Percentiles rank a stretch among this genome's conserved stretches.
phyloP scores from a whole-genome alignment of 2,113 vertebrate genomes.

The Delphinus delphis region DNA sequence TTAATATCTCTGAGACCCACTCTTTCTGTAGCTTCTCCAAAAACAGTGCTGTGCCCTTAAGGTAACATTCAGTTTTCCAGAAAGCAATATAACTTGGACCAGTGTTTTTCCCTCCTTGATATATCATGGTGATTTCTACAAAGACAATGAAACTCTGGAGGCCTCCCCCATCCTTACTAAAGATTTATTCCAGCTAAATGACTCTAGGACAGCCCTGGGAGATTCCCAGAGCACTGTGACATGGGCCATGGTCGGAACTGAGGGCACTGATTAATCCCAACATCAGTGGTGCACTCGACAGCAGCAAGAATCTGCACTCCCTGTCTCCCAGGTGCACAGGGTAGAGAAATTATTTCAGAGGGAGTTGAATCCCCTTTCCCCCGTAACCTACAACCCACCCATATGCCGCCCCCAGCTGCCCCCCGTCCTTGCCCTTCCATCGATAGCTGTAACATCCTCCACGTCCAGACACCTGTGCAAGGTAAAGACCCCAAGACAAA shows the following conservation, averaged over 20 bases:
- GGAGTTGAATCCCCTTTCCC: neutral
- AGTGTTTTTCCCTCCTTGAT: neutral
- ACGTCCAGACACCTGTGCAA: no score
- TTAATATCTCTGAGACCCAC: rapidly evolving
- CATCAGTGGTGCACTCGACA: neutral
- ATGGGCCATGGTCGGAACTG: rapidly evolving
- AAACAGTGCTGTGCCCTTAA: rapidly evolving
- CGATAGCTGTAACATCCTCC: neutral
- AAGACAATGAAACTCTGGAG: neutral
- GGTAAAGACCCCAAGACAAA: neutral
- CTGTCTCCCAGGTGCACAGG: neutral
- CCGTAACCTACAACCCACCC: neutral
- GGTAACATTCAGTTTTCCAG: neutral
- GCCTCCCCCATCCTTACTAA: neutral
- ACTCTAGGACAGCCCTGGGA: neutral
- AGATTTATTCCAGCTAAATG: neutral
- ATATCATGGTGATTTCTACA: neutral
- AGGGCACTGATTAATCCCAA: rapidly evolving
- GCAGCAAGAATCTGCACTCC: no score
- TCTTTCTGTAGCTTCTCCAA: neutral
- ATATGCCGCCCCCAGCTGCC: neutral
- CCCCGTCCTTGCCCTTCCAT: neutral
- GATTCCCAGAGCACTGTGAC: neutral
- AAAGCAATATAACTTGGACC: neutral
- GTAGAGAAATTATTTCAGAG: neutral